These are phyloP conservation scores for Actinemys pallida DNA, from an alignment of 2,113 vertebrate species.

Conservation along the genomic window DNA sequence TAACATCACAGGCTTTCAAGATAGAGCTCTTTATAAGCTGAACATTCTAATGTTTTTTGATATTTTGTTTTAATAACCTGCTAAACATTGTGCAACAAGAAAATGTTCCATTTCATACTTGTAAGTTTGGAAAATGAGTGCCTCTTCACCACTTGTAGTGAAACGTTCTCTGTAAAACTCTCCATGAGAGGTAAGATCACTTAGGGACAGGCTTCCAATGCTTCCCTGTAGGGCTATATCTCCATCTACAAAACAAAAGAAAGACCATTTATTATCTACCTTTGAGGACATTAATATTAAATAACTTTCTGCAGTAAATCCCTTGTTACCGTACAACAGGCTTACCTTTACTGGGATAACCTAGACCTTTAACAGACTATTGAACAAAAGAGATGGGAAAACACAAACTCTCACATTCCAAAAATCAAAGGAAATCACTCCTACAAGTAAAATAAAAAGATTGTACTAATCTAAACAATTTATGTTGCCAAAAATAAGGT, in stretches of 20 bases:
- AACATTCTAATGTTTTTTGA: not conserved
- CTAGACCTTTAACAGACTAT: not conserved
- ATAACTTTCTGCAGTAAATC: not conserved
- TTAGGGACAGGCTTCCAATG: slow-evolving; percentile 94
- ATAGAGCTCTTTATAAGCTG: not conserved
- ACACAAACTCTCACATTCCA: not conserved
- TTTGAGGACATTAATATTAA: not conserved
- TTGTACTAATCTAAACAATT: not conserved
- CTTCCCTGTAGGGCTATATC: slow-evolving; percentile 92
- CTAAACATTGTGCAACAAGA: not conserved
- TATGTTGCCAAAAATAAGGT: not conserved
- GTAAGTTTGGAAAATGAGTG: slow-evolving; percentile 91
- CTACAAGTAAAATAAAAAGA: not conserved
- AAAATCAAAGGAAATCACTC: not conserved
- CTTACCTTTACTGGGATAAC: not conserved
- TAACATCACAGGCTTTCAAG: not conserved
- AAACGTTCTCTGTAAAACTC: slow-evolving; percentile 96
- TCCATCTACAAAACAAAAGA: slow-evolving; percentile 82
- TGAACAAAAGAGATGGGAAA: not conserved
- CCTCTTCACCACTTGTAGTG: slow-evolving; percentile 93
- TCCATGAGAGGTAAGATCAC: slow-evolving; percentile 94
- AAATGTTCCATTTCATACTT: slow-evolving; percentile 81
- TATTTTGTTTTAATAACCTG: fast-evolving
- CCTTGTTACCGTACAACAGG: not conserved
- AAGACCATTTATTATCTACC: not conserved